Percentiles rank a stretch among this genome's conserved stretches.
phyloP scores from a whole-genome alignment of 2,888 invertebrate species.

The Diaphora mendica region DNA sequence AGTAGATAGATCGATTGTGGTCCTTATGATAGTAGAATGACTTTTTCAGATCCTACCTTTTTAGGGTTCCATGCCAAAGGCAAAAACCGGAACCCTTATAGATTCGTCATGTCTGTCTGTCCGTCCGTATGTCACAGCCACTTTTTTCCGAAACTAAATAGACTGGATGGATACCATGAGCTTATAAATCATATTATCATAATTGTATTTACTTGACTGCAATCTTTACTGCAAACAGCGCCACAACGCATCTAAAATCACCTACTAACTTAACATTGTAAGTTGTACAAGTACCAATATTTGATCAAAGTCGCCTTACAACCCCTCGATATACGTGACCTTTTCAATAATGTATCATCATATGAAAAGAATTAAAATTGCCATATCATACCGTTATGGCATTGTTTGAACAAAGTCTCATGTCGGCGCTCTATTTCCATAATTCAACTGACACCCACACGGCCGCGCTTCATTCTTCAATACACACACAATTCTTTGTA shows the following conservation, averaged over 20 bases:
- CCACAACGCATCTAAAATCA: neutral
- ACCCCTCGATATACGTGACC: conserved; percentile 53
- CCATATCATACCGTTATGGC: conserved; percentile 74
- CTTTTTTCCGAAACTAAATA: no score
- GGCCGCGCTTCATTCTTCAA: conserved; percentile 66
- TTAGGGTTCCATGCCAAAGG: no score
- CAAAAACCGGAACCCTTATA: no score
- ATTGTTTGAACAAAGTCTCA: conserved; percentile 73
- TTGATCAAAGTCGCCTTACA: conserved; percentile 34
- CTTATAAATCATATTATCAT: neutral
- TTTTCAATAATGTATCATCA: conserved; percentile 63
- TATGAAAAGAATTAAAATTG: conserved; percentile 72
- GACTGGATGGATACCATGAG: neutral
- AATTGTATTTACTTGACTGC: neutral
- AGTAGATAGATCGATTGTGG: no score
- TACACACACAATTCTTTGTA: conserved; percentile 49
- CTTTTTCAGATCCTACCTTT: neutral
- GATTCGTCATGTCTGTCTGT: no score
- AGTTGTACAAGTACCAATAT: neutral
- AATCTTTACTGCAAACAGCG: neutral
- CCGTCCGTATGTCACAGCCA: no score
- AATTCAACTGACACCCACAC: conserved; percentile 76
- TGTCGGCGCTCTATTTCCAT: conserved; percentile 79
- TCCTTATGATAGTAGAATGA: neutral
- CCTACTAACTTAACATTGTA: neutral